Conservation (phyloP, 2,888 invertebrate genomes). For the Malacosoma neustria region DNA sequence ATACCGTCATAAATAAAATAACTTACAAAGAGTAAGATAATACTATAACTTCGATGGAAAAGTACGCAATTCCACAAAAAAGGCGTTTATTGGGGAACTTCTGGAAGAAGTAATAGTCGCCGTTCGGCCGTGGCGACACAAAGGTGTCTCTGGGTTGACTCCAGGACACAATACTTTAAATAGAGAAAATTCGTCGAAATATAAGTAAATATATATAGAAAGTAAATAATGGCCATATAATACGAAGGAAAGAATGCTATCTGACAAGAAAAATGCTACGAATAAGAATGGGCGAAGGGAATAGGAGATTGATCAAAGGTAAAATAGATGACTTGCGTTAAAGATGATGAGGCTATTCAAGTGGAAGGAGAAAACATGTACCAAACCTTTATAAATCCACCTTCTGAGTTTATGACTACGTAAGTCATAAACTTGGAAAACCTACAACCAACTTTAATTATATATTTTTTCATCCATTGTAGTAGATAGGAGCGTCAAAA, state of each 20-base stretch:
- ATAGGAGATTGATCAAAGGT: too few species aligned
- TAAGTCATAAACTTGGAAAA: too few species aligned
- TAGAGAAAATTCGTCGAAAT: neutral
- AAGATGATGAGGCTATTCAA: too few species aligned
- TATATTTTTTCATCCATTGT: too few species aligned
- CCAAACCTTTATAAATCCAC: too few species aligned
- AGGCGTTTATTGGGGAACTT: conserved; percentile 42
- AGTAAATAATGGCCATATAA: neutral
- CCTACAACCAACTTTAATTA: too few species aligned
- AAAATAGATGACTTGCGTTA: too few species aligned
- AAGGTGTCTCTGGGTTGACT: neutral
- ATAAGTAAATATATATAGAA: neutral
- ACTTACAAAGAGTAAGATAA: neutral
- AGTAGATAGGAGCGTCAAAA: too few species aligned
- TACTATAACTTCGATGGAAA: neutral
- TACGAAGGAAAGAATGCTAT: neutral
- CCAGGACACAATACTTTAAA: neutral
- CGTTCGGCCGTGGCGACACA: neutral
- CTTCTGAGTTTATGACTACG: too few species aligned
- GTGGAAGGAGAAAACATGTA: too few species aligned
- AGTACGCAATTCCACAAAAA: conserved; percentile 19
- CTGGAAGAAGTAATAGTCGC: conserved; percentile 4
- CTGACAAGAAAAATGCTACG: neutral
- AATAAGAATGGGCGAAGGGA: too few species aligned
- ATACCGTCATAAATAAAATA: neutral